Evolutionary conservation across 2,113 vertebrate genomes (phyloP), one percentile per base, ranked within the genome.

Genomic region (Amphiprion percula): DNA sequence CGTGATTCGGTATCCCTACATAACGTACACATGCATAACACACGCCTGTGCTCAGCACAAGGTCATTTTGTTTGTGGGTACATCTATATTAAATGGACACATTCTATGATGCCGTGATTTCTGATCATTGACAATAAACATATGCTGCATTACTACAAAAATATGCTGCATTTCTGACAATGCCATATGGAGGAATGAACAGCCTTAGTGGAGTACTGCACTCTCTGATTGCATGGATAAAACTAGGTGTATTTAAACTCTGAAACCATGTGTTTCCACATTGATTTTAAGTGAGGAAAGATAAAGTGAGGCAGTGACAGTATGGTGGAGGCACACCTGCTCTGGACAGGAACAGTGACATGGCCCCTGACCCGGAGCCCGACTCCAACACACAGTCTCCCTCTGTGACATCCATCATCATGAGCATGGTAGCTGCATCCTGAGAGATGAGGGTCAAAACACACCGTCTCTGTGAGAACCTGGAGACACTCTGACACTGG

Each of bases 291-390:
- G 6, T 68, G 4, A 4, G 4, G 6, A 67, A 16, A 56, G 7
- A n/a, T 2, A 21, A 3, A 28, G 19, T 44, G 47, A 56, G 14
- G 52, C 10, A 39, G 3, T 55, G 65, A 56, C 14, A 55, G 21
- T 30, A 7, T 12, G 9, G 5, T 12, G 23, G 28, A 0, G 44
- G 2, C 94, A 91, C 84, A 99, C 97, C 97, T 93, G 97, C 96
- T 92, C 94, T 95, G 37, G 97, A 99, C 59, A 99, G 89, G 90
- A 99, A 98, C 84, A 98, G 95, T 54, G 95, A 96, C 95, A 97
- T 93, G 28, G 94, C 96, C 1, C 97, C 97, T 3, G 96, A 98
- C 2, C 97, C 97, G 0, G 96, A 97, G 17, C 97, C 97, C 2
- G 89, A 92, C 94, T 99, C 97, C 85, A 99, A 55, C 58, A 99